Evolutionary conservation across 1,140 invertebrate genomes (phyloP).

Genomic region (Tribolium castaneum): DNA sequence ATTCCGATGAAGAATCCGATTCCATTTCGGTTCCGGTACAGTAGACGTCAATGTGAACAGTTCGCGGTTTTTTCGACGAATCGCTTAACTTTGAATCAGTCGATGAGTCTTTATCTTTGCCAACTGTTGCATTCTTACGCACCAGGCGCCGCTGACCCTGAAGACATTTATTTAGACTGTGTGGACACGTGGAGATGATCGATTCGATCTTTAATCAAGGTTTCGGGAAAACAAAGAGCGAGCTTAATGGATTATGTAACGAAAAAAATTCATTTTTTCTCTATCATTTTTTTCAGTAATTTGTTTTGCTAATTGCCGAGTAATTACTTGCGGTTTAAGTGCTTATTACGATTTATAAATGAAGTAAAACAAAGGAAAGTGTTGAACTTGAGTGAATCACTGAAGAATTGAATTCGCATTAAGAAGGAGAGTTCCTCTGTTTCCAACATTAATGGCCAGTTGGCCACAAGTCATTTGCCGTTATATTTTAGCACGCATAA

Average conservation of each 20-base stretch:
- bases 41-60: constrained; percentile 83
- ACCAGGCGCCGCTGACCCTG: constrained; percentile 17
- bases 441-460: too few relatives aligned
- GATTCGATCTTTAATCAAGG: not conserved
- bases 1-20: constrained; percentile 63
- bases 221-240: constrained; percentile 3
- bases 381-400: too few relatives aligned
- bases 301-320: not conserved
- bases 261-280: constrained; percentile 1
- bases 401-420: too few relatives aligned
- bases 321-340: not conserved
- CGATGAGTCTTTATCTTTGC: constrained; percentile 44
- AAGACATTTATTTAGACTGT: constrained; percentile 24
- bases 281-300: too few relatives aligned
- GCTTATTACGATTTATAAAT: not conserved
- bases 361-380: not conserved
- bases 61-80: constrained; percentile 72
- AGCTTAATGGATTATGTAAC: constrained; percentile 7
- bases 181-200: not conserved
- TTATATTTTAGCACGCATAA: too few relatives aligned
- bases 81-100: constrained; percentile 55
- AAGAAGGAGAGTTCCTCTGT: too few relatives aligned
- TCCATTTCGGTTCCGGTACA: constrained; percentile 79
- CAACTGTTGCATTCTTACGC: not conserved
- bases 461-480: too few relatives aligned